Percentiles rank a stretch among this genome's conserved stretches.
Conservation (phyloP, 2,113 vertebrate genomes). For the Laticauda colubrina region DNA sequence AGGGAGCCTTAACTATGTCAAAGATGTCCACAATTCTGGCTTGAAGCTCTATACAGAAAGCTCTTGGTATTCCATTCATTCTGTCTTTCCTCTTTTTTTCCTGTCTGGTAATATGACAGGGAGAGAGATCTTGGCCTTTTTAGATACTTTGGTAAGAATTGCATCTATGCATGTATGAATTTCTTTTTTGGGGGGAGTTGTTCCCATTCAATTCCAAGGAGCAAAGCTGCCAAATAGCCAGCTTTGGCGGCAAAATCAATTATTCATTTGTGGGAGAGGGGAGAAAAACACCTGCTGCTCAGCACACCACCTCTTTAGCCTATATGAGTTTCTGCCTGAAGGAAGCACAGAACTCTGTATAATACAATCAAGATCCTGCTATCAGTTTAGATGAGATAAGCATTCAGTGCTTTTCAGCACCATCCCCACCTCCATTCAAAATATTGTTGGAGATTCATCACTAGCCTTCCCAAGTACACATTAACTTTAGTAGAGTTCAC, state of each 20-base stretch:
- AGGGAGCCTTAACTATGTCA: background rate
- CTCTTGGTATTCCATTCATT: background rate
- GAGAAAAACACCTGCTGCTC: background rate
- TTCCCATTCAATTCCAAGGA: background rate
- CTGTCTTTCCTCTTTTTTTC: background rate
- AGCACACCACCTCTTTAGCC: background rate
- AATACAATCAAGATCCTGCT: background rate
- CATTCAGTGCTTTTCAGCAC: background rate
- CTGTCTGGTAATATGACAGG: background rate
- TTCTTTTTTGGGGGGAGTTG: background rate
- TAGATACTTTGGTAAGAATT: background rate
- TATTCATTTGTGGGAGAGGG: background rate
- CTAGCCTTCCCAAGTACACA: background rate
- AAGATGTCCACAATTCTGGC: constrained; percentile 23
- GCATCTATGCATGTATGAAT: background rate
- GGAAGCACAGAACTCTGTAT: background rate
- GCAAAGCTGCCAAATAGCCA: background rate
- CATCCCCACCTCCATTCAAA: background rate
- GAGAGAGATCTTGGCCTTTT: background rate
- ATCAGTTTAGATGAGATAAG: too few species aligned
- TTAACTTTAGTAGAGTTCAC: background rate
- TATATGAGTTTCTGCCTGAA: background rate
- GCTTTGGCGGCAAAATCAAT: background rate
- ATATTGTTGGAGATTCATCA: background rate
- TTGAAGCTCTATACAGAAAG: background rate